Evolutionary conservation across 53 echinoderm and acorn worm genomes (phyloP), one percentile per base, ranked within the genome.

Genomic region (Astropecten irregularis): DNA sequence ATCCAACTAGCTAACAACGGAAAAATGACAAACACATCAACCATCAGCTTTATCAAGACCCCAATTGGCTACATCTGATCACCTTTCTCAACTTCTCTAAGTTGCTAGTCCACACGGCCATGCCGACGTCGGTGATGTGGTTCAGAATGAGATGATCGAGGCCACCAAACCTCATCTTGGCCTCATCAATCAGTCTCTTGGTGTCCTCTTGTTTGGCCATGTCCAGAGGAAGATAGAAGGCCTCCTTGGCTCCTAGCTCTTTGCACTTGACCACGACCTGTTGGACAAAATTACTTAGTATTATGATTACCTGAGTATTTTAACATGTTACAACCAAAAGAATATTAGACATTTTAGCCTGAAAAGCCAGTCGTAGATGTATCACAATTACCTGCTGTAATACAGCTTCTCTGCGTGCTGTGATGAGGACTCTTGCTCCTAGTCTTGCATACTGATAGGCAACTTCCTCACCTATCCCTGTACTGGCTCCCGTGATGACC

Each of bases 401-500:
- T 0, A 90, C 90, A 27, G 79, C 66, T 48, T 87, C 90, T 71
- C 95, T 87, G 20, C 95, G 64, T 26, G 95, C 88, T 49, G 95
- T 95, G 26, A 95, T 73, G 0, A 95, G 57, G 13, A 95, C 85
- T 55, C 84, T 92, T 20, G 95, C 95, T n/a, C 95, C 95, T 9
- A 92, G 90, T 18, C 64, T 82, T 4, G 91, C 88, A 83, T 91
- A 95, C 82, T 88, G 88, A 73, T 95, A 95, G 11, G 93, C 96
- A 21, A 93, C 42, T 67, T 95, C 89, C 40, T 95, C 93, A 1
- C 96, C 96, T 18, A 95, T 95, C 1, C 96, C 96, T 19, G 91
- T 89, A 55, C 96, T 95, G 20, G 93, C 86, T 52, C 96, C 96
- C 39, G 96, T 95, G n/a, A 95, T 88, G 10, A 95, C 83, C 22